Base-by-base conservation (phyloP, 1,140 invertebrate species). In the Lanistes nyassanus region DNA sequence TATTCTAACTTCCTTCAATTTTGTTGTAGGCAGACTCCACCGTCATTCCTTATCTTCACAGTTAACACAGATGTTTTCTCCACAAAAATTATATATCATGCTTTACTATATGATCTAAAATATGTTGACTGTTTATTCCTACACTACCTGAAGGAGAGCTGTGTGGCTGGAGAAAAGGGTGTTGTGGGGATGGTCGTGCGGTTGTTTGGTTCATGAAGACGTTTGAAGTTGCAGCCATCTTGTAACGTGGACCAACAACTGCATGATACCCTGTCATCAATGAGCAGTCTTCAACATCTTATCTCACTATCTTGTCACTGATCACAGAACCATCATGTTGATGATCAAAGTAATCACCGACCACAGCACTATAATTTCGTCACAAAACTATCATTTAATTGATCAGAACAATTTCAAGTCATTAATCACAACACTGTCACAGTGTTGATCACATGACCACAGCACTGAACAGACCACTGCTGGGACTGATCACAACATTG, bases 221-320 rank as follows among this genome's bases (percentile, higher is more conserved):
- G 70, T 75, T 80, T 34, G 75, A 74, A 16, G 77, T 82, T 31
- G 74, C 70, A 5, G 77, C 68, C 4, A 76, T 65, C 66, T 79
- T 83, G 73, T 81, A 82, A n/a, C 77, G 78, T 2, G 80, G 78
- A n/a, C 82, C 81, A 74, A 82, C 69, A 31, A 85, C 55, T 34
- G 77, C 76, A 76, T 85, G 80, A 68, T 85, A 85, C 64, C 81
- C 84, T 85, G 71, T 13, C 65, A 71, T 42, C 11, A 71, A 64
- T 56, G 55, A 58, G 53, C 36, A 55, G 29, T n/a, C n/a, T n/a
- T n/a, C n/a, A n/a, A n/a, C n/a, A n/a, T n/a, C n/a, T n/a, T n/a
- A n/a, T n/a, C n/a, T n/a, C n/a, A n/a, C n/a, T n/a, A n/a, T n/a
- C n/a, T n/a, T n/a, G n/a, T n/a, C n/a, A n/a, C n/a, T n/a, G n/a